phyloP scores from a whole-genome alignment of 2,888 invertebrate species.

The Papilio elwesi region DNA sequence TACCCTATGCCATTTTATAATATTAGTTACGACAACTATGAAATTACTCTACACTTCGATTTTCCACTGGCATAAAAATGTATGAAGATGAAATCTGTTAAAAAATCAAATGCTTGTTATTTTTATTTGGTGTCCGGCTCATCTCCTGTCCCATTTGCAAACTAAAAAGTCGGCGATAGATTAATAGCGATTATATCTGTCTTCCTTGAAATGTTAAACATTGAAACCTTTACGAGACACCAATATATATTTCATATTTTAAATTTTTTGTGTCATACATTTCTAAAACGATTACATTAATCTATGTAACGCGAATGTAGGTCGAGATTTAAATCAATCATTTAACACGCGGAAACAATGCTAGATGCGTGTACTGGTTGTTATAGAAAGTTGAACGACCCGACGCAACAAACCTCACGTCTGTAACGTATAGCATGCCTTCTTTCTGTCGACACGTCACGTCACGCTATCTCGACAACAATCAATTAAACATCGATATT shows the following conservation, averaged over 20 bases:
- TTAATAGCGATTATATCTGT: too few relatives aligned
- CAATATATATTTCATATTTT: neutral
- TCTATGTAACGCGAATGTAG: constrained; percentile 10
- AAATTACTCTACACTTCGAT: too few relatives aligned
- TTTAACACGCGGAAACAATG: constrained; percentile 35
- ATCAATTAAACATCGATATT: constrained; percentile 74
- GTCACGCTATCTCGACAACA: constrained; percentile 64
- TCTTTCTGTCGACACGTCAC: constrained; percentile 54
- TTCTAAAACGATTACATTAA: neutral
- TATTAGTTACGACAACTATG: too few relatives aligned
- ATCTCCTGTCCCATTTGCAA: too few relatives aligned
- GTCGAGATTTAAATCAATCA: constrained; percentile 29
- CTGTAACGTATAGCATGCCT: constrained; percentile 45
- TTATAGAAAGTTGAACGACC: constrained; percentile 59
- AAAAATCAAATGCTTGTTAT: too few relatives aligned
- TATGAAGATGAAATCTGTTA: too few relatives aligned
- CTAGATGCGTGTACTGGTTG: constrained; percentile 46
- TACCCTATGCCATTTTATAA: too few relatives aligned
- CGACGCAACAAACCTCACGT: constrained; percentile 55
- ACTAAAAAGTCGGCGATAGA: too few relatives aligned
- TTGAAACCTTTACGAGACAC: neutral
- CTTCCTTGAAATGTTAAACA: neutral
- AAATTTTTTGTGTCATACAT: neutral
- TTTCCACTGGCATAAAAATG: too few relatives aligned
- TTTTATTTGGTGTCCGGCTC: too few relatives aligned